These are phyloP conservation scores for Coboldia fuscipes DNA, from an alignment of 1,140 invertebrate genomes.

Conservation along the genomic window DNA sequence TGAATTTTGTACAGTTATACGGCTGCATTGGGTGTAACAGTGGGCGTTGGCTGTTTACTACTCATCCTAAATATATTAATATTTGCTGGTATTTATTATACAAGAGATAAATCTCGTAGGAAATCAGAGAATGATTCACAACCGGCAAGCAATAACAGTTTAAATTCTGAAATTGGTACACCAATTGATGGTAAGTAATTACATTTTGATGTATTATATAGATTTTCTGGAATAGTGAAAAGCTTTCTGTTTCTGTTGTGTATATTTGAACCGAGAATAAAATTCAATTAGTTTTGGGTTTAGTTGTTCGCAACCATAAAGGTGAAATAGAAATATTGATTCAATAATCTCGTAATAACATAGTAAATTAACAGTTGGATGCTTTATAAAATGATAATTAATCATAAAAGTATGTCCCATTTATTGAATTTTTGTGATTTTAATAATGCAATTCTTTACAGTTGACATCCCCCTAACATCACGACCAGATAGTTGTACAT, in stretches of 20 bases:
- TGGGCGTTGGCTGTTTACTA: constrained; percentile 69
- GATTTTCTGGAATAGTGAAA: no score
- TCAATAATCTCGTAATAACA: not conserved
- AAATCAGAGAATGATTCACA: constrained; percentile 15
- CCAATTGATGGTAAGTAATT: no score
- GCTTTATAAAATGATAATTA: not conserved
- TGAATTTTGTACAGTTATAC: constrained; percentile 29
- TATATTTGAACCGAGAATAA: no score
- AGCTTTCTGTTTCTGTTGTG: no score
- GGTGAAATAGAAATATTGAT: not conserved
- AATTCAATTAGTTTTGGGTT: no score
- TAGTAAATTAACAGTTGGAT: not conserved
- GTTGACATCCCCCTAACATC: not conserved
- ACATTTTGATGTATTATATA: no score
- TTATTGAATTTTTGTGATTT: no score
- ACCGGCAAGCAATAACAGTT: not conserved
- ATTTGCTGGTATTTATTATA: constrained; percentile 73
- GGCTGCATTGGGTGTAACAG: constrained; percentile 67
- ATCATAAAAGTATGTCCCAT: no score
- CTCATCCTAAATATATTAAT: constrained; percentile 70
- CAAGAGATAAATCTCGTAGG: constrained; percentile 30
- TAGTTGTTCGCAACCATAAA: no score
- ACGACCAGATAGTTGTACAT: not conserved
- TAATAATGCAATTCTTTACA: not conserved
- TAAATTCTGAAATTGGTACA: not conserved